Evolutionary conservation across 2,113 vertebrate genomes (phyloP), one percentile per base, ranked within the genome.

Genomic region (Grallaria varia): DNA sequence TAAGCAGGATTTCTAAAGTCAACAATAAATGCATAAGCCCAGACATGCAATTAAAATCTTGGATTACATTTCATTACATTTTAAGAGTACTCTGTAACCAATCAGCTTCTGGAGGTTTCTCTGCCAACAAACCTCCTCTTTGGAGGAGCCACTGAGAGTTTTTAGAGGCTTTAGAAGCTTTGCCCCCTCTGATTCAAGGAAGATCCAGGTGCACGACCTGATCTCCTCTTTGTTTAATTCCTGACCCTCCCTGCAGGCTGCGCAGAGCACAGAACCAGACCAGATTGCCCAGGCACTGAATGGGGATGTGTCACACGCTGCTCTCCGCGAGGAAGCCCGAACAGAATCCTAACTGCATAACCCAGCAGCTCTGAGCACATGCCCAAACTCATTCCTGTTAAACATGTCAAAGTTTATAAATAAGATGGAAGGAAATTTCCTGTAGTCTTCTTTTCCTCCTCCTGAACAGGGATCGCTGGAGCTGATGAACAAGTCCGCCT

Each of bases 41-140:
- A 82, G 84, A 85, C 62, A 60, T 24, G 40, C 66, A 87, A 91
- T 79, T 82, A 91, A 92, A 84, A 66, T 49, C 40, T 21, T 49
- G 12, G 66, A 93, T 85, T 91, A 47, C 30, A 75, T 89, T 84
- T 89, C 33, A 74, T 87, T 91, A 85, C 25, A 64, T 56, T 89
- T 92, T 81, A 94, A 76, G 35, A 78, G 53, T 25, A 58, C 58
- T 69, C 30, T 56, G 33, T 35, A 90, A 82, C 50, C n/a, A 72
- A 73, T 45, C 15, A 40, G 62, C 42, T 90, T 87, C 50, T 71
- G 62, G 62, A 25, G 58, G 64, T 37, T 45, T 30, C 8, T 55
- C 53, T 78, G 68, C 50, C 67, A 92, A 58, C 3, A 19, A 68
- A 17, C 10, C 17, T 50, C 39, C 42, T 35, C 63, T 77, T 68